Evolutionary conservation across 2,797 vertebrate genomes (phyloP).

Genomic region (Acropternis orthonyx): DNA sequence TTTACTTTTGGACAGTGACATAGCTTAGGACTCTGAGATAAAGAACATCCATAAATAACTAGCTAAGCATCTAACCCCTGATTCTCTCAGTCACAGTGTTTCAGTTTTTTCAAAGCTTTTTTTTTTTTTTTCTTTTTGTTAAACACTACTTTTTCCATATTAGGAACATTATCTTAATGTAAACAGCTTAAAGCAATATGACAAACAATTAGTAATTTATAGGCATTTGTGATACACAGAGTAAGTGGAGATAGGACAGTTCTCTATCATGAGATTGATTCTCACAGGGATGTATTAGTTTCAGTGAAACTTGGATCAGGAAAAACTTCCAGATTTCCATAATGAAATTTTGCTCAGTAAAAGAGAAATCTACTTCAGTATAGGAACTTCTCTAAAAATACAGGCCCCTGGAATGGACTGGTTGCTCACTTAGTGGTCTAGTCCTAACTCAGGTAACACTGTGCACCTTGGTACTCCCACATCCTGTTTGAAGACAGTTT

Average conservation of each 20-base stretch:
- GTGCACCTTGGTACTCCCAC: rapidly evolving
- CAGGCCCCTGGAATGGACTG: neutral
- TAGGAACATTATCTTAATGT: neutral
- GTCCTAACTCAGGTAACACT: neutral
- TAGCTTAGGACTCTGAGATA: neutral
- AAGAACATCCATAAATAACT: neutral
- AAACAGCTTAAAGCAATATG: neutral
- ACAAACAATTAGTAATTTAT: neutral
- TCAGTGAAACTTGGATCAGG: neutral
- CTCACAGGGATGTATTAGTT: neutral
- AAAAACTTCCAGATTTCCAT: neutral
- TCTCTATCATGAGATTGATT: neutral
- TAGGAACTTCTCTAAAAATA: neutral
- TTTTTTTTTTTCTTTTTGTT: neutral
- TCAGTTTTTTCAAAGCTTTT: neutral
- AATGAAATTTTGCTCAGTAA: neutral
- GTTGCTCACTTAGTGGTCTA: neutral
- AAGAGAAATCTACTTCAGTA: neutral
- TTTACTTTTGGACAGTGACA: neutral
- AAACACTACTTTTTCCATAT: neutral
- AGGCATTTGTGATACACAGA: neutral
- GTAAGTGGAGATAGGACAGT: neutral
- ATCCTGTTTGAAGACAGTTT: neutral
- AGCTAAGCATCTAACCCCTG: conserved; percentile 7
- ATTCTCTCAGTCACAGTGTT: neutral